Conservation (phyloP, 1,140 invertebrate species). For the Saxidomus purpurata region DNA sequence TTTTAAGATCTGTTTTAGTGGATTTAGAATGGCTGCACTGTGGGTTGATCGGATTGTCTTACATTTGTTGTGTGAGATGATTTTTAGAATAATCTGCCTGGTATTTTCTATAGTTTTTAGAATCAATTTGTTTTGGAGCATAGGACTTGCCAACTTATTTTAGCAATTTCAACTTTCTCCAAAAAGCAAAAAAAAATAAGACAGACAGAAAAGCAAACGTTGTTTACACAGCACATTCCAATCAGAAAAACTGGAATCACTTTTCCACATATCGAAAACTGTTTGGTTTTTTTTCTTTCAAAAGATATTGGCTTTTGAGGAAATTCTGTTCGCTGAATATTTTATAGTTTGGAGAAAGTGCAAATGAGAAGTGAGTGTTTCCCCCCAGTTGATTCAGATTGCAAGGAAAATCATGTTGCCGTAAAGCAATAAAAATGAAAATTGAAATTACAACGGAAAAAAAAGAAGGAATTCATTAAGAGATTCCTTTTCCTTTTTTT, state of each 20-base stretch:
- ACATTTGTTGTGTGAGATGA: conserved; percentile 27
- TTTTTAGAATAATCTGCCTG: conserved; percentile 44
- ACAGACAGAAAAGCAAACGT: not conserved
- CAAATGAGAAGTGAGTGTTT: conserved; percentile 49
- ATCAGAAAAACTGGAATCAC: conserved; percentile 10
- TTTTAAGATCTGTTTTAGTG: not conserved
- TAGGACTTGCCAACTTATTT: conserved; percentile 44
- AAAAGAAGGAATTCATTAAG: too few species aligned
- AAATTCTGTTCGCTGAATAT: not conserved
- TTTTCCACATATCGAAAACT: not conserved
- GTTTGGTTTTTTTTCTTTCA: not conserved
- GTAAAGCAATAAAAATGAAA: not conserved
- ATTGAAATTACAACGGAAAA: too few species aligned
- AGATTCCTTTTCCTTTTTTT: too few species aligned
- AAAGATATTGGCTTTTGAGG: not conserved
- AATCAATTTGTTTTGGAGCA: conserved; percentile 19
- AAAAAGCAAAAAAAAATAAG: not conserved
- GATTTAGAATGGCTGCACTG: conserved; percentile 26
- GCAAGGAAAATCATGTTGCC: conserved; percentile 7
- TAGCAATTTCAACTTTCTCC: conserved; percentile 49
- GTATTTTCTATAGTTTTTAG: conserved; percentile 16
- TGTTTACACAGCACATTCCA: conserved; percentile 7
- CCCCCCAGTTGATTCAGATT: conserved; percentile 34
- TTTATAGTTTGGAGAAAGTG: conserved; percentile 51
- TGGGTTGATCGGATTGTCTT: conserved; percentile 17